A percentile compares a stretch with the other conserved stretches of the same genome.
These are phyloP conservation scores for Hipposideros larvatus DNA, from an alignment of 2,797 vertebrate genomes.

Conservation along the genomic window DNA sequence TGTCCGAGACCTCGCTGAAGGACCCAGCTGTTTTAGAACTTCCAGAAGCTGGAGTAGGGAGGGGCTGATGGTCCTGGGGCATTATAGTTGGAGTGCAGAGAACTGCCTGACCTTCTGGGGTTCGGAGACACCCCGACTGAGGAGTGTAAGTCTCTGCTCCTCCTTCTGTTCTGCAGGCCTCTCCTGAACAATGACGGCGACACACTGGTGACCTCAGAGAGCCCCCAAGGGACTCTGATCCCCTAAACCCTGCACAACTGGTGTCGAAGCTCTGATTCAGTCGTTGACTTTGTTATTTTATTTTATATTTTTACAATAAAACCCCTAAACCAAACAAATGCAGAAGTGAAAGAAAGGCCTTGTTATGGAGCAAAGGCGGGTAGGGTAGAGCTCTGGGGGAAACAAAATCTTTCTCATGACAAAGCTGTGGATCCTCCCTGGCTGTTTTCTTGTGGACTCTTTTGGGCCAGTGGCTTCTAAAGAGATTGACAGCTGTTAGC, in stretches of 20 bases:
- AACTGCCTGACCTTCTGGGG: background rate
- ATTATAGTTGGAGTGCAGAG: fast-evolving
- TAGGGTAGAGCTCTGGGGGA: slow-evolving; percentile 21
- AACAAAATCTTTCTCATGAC: slow-evolving; percentile 70
- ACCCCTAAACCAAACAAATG: slow-evolving; percentile 50
- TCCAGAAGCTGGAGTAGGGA: too few species aligned
- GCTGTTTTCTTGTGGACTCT: background rate
- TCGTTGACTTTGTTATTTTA: background rate
- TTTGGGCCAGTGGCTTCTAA: background rate
- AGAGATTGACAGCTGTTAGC: background rate
- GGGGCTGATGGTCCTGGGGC: background rate
- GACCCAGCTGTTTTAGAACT: background rate
- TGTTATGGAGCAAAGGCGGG: slow-evolving; percentile 57
- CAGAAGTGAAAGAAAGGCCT: slow-evolving; percentile 78
- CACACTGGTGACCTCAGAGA: background rate
- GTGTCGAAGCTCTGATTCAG: too few species aligned
- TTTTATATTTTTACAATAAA: background rate
- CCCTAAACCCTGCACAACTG: background rate
- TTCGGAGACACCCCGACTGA: background rate
- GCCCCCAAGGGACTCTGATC: background rate
- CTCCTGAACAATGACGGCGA: background rate
- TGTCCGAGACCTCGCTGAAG: background rate
- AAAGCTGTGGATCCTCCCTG: slow-evolving; percentile 4
- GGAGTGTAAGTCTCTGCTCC: background rate
- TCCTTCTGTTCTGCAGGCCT: background rate